phyloP scores from a whole-genome alignment of 2,888 invertebrate genomes.

The Octonoba sinensis region DNA sequence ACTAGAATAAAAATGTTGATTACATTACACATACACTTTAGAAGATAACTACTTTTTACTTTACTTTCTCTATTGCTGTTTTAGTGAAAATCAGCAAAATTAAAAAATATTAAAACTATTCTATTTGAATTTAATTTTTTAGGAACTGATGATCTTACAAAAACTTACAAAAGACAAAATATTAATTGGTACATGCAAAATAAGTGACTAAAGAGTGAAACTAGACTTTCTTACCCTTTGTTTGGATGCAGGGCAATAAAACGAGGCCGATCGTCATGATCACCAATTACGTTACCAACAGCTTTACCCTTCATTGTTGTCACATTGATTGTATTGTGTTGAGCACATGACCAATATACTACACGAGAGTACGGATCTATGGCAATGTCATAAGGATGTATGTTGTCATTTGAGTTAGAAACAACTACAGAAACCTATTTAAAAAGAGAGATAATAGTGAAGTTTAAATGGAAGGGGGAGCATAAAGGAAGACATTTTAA shows the following conservation, averaged over 20 bases:
- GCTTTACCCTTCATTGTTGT: conserved; percentile 78
- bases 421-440: conserved; percentile 58
- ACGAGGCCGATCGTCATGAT: conserved; percentile 84
- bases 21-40: no score
- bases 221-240: conserved; percentile 76
- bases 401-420: conserved; percentile 66
- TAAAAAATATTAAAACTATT: no score
- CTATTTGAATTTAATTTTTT: no score
- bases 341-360: conserved; percentile 89
- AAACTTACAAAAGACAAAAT: no score
- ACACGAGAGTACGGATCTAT: conserved; percentile 86
- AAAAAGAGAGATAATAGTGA: neutral
- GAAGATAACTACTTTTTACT: no score
- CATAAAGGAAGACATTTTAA: neutral
- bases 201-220: no score
- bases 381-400: conserved; percentile 85
- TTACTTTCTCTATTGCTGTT: no score
- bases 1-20: no score
- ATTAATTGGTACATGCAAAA: no score
- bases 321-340: conserved; percentile 88
- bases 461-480: neutral
- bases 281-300: conserved; percentile 78
- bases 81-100: no score
- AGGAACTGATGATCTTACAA: no score
- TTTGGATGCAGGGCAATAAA: conserved; percentile 87